Base-by-base conservation (phyloP, 2,113 vertebrate genomes). In the Laticauda laticaudata region DNA sequence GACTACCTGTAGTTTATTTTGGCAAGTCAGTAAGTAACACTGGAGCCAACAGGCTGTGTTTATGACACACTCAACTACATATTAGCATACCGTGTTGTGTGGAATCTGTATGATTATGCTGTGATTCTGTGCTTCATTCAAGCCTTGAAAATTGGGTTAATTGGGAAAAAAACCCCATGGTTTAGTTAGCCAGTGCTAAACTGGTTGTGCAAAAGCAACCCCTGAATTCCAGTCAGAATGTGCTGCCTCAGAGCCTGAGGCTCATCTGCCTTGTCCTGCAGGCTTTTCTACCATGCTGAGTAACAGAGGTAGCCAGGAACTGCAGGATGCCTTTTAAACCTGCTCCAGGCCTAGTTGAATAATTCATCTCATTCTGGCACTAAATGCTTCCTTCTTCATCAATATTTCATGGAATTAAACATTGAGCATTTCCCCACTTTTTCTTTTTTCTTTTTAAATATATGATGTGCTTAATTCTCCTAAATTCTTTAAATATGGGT, bases 321-420 rank as follows among this genome's bases (percentile, higher is more conserved):
- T 6, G 87, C 61, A 56, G 92, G 61, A 89, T 81, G 87, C 87
- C 92, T 92, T 89, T 92, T 89, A 89, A 92, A 92, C 87, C 54
- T 89, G 87, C 92, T 54, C 92, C 59, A 81, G 61, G 87, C 51
- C 64, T 56, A 34, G 43, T 7, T 92, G 64, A 89, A 92, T 92
- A 92, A 89, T 92, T 92, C 87, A 92, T 92, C 24, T 45, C 87
- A 24, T 69, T 92, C 87, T 81, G 89, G 87, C 87, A 89, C 92
- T 57, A 56, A 92, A 89, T 81, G 92, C 92, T 92, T 89, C 92
- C 87, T 92, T 20, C 92, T 92, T 89, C 92, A 92, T 92, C 92
- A 89, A 89, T 89, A 92, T 92, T 92, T 92, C 61, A 92, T 92
- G 87, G 56, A 89, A 89, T 89, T 92, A 92, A 92, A 92, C 92